Evolutionary conservation across 2,888 invertebrate genomes (phyloP), one percentile per base, ranked within the genome.

Genomic region (Spatulosminthurus flaviceps): DNA sequence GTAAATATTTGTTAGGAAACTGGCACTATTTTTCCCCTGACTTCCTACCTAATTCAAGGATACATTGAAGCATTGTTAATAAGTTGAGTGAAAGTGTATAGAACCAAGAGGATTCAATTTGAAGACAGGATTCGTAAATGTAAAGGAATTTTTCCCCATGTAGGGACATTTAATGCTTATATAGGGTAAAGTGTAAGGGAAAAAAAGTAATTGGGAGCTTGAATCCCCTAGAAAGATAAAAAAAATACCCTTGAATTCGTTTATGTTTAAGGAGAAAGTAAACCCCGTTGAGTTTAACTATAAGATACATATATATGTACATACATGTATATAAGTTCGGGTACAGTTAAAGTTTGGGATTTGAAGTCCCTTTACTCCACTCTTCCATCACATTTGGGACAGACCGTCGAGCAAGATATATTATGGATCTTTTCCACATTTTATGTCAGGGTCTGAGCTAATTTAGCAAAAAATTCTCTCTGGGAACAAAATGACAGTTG

Each of bases 401-500:
- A 51, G 16, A 51, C 16, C 34, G 22, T 41, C 29, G 41, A 70
- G 70, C 29, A 70, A 70, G 70, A 70, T 41, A 29, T 70, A 51
- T 51, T 51, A 70, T 70, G 16, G 29, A 69, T 29, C 29, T 29
- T n/a, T n/a, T 28, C n/a, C n/a, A 69, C 69, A 29, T 29, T 69
- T 29, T 19, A 24, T 43, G 11, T 51, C 24, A 72, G 43, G 72
- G 67, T 67, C 51, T 22, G 60, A 73, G 73, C 73, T 73, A 73
- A 73, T 73, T 73, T 73, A 73, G 60, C 60, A 73, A 73, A 60
- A 73, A 60, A 73, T 51, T 26, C 60, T 22, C 43, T 43, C 42
- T 70, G 22, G 43, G 43, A 26, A 72, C 21, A 43, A 72, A 72
- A 51, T 43, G 72, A 26, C 72, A 24, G 71, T 43, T 72, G 73